phyloP scores from a whole-genome alignment of 2,113 vertebrate species.

The Oreochromis spilurus region DNA sequence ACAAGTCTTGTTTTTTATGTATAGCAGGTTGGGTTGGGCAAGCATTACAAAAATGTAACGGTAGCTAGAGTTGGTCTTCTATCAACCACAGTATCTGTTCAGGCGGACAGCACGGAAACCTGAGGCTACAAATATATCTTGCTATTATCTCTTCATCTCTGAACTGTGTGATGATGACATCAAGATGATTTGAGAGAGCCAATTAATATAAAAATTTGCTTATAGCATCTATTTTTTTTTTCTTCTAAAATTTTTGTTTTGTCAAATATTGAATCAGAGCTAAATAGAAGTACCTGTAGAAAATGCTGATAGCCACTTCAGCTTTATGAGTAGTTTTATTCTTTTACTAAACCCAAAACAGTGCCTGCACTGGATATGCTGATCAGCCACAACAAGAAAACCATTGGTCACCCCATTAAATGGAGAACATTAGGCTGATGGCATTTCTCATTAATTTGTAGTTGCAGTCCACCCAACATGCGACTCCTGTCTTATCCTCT shows the following conservation, averaged over 20 bases:
- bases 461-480: neutral
- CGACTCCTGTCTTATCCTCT: neutral
- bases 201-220: neutral
- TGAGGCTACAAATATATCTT: neutral
- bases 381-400: neutral
- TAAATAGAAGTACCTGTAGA: neutral
- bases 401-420: neutral
- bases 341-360: neutral
- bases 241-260: fast-evolving
- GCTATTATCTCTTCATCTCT: neutral
- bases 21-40: neutral
- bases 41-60: neutral
- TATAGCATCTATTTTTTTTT: neutral
- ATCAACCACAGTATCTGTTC: neutral
- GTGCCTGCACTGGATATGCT: neutral
- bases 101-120: neutral
- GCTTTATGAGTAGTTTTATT: neutral
- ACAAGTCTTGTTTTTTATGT: neutral
- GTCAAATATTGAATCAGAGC: neutral
- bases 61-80: neutral
- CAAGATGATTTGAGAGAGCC: neutral
- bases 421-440: neutral
- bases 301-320: neutral
- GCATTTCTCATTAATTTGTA: neutral
- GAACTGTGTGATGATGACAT: neutral